Conservation (phyloP, 2,113 vertebrate species). For the Tyrannus savana region DNA sequence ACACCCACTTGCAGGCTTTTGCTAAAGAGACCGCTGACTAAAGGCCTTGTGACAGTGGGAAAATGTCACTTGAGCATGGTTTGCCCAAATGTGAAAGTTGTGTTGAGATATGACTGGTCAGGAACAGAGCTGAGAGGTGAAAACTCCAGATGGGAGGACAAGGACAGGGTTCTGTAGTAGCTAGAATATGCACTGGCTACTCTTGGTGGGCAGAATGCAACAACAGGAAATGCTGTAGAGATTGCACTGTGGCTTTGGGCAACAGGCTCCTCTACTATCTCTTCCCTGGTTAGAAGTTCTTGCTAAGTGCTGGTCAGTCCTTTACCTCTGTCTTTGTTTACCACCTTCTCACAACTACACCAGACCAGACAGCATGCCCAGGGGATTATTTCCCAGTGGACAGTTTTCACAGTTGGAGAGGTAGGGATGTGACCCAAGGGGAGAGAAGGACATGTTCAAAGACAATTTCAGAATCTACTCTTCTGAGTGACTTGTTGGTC, state of each 20-base stretch:
- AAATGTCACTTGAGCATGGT: background rate
- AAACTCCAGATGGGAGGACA: background rate
- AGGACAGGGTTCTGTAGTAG: background rate
- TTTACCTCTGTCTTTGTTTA: background rate
- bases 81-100: background rate
- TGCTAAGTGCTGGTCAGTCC: background rate
- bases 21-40: background rate
- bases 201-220: background rate
- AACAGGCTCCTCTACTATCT: fast-evolving
- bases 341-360: background rate
- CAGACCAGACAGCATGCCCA: background rate
- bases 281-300: background rate
- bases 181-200: background rate
- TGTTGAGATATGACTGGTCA: background rate
- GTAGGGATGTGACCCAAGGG: background rate
- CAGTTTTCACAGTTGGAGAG: background rate
- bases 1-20: background rate
- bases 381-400: background rate
- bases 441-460: background rate
- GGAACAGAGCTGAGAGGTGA: background rate
- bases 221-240: background rate
- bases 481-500: background rate
- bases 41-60: background rate
- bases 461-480: background rate
- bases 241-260: background rate